phyloP scores from a whole-genome alignment of 2,888 invertebrate genomes.

The Ennomos fuscantarius region DNA sequence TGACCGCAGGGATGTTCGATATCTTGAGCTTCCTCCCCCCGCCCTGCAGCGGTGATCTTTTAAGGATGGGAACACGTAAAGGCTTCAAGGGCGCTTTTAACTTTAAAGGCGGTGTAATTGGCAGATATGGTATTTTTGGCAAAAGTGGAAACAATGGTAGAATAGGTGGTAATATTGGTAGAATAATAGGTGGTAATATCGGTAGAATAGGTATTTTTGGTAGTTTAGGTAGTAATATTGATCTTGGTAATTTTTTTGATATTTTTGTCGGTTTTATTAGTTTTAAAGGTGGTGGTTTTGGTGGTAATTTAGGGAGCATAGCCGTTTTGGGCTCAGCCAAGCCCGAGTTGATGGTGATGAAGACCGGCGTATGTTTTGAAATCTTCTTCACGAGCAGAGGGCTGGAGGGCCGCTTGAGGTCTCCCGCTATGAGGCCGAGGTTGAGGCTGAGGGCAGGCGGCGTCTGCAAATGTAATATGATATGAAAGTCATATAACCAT shows the following conservation, averaged over 20 bases:
- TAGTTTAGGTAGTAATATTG: constrained; percentile 39
- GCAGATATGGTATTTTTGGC: constrained; percentile 21
- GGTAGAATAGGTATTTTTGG: constrained; percentile 44
- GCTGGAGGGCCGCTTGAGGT: constrained; percentile 49
- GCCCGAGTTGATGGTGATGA: constrained; percentile 56
- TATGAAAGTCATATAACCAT: too few relatives aligned
- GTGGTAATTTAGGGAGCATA: constrained; percentile 37
- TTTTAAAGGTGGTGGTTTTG: constrained; percentile 34
- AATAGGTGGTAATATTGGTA: constrained; percentile 39
- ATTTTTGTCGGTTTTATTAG: constrained; percentile 31
- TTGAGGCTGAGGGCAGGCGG: constrained; percentile 43
- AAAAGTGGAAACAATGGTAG: constrained; percentile 23
- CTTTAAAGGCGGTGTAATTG: constrained; percentile 12
- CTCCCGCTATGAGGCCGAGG: constrained; percentile 58
- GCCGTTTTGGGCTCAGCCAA: constrained; percentile 39
- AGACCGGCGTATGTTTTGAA: constrained; percentile 55
- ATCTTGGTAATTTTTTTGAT: too few relatives aligned
- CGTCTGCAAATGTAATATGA: constrained; percentile 46
- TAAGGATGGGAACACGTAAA: constrained; percentile 49
- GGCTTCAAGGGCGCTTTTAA: constrained; percentile 44
- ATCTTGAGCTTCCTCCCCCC: constrained; percentile 49
- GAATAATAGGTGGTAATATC: constrained; percentile 35
- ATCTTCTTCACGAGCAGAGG: constrained; percentile 56
- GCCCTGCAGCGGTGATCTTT: constrained; percentile 46
- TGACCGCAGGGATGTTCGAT: constrained; percentile 35